Evolutionary conservation across 2,797 vertebrate genomes (phyloP).

Genomic region (Oreochromis mossambicus): DNA sequence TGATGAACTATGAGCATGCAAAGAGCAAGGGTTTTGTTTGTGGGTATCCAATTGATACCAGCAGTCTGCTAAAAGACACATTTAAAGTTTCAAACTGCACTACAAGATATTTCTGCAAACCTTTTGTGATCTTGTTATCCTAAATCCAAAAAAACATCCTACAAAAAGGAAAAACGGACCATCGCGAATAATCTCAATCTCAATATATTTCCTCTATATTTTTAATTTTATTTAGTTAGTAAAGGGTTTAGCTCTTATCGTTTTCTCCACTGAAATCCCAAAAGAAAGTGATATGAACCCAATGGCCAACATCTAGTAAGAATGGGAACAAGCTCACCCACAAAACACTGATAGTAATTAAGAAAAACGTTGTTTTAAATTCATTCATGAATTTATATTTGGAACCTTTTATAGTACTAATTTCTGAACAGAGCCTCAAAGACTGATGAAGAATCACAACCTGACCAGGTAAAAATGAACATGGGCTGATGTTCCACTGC

Average conservation of each 20-base stretch:
- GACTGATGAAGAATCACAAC: background rate
- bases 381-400: background rate
- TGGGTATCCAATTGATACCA: slow-evolving; percentile 35
- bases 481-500: background rate
- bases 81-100: background rate
- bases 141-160: background rate
- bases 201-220: background rate
- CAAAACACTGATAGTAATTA: background rate
- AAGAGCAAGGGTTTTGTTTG: slow-evolving; percentile 1
- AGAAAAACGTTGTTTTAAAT: background rate
- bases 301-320: background rate
- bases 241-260: background rate
- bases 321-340: background rate
- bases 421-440: background rate
- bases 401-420: background rate
- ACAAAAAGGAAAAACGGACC: background rate
- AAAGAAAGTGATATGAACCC: background rate
- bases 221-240: background rate
- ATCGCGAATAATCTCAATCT: background rate
- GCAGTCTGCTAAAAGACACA: slow-evolving; percentile 19
- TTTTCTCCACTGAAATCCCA: background rate
- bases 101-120: background rate
- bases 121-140: background rate
- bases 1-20: slow-evolving; percentile 4
- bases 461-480: background rate